Evolutionary conservation across 2,113 vertebrate genomes (phyloP).

Genomic region (Hippocampus abdominalis): DNA sequence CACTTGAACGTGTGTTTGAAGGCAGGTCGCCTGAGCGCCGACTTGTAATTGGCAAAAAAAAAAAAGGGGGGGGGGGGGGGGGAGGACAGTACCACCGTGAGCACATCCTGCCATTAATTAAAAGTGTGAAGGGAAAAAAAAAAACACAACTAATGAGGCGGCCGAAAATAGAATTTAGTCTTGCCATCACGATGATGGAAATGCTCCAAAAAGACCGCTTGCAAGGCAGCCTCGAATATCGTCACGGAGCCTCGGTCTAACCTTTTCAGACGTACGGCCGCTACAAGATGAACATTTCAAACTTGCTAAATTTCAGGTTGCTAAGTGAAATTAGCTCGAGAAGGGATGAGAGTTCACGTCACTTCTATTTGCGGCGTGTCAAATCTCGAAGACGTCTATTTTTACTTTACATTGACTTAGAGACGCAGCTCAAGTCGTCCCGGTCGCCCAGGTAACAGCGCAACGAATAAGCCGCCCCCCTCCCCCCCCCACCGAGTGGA

Average conservation of each 20-base stretch:
- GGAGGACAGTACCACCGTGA: constrained; percentile 51
- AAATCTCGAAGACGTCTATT: not conserved
- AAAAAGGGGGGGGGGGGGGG: too few relatives aligned
- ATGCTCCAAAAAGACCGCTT: constrained; percentile 29
- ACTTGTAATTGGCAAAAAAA: constrained; percentile 39
- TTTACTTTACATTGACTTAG: not conserved
- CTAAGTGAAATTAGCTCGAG: too few relatives aligned
- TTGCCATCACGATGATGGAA: constrained; percentile 35
- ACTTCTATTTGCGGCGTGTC: too few relatives aligned
- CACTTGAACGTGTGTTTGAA: constrained; percentile 33
- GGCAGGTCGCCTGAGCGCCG: constrained; percentile 20
- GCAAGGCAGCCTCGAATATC: constrained; percentile 32
- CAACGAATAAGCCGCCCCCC: not conserved
- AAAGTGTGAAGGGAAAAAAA: constrained; percentile 34
- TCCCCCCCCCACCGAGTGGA: too few relatives aligned
- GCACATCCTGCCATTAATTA: constrained; percentile 66
- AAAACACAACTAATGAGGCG: constrained; percentile 58
- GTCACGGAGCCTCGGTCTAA: not conserved
- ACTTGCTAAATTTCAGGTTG: too few relatives aligned
- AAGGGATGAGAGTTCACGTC: too few relatives aligned
- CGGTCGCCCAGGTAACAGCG: not conserved
- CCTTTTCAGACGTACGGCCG: too few relatives aligned
- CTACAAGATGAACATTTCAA: too few relatives aligned
- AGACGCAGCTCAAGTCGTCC: not conserved
- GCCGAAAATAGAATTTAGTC: constrained; percentile 61